Evolutionary conservation across 2,888 invertebrate species (phyloP), one percentile per base, ranked within the genome.

Genomic region (Calliopum simillimum): DNA sequence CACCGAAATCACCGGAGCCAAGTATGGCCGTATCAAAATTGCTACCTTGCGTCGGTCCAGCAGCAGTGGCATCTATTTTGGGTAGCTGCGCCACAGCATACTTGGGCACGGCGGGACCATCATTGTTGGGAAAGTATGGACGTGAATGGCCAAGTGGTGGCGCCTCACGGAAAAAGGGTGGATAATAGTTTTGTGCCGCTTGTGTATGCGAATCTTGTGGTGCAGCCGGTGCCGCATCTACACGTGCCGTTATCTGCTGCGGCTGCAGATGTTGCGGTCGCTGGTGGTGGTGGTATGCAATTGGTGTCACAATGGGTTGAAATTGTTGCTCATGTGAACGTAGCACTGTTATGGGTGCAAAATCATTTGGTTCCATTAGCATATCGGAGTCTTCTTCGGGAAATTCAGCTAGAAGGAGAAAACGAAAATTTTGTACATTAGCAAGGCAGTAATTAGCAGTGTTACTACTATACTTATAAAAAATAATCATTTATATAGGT

Each of bases 1-100:
- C 94, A 0, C 94, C 94, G 79, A 95, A 95, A 84, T 95, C 95
- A 1, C 95, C 95, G 1, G 94, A 94, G 6, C 95, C 92, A 5
- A 95, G 86, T 14, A 94, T 88, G 56, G 91, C 89, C 23, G 90
- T 88, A 76, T 90, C 89, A 2, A 84, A 85, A 41, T 89, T 88
- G 58, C 88, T n/a, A n/a, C 88, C 6, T 61, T 68, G 68, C 73
- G 73, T 4, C 19, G 64, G 33, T 14, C 47, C 65, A 3, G 84
- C 65, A 3, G 84, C 85, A 64, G 87, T 87, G 66, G 83, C 84
- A 70, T 47, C 69, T 33, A 73, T 19, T 82, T 77, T 87, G 85
- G 72, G 87, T 84, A 74, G 86, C n/a, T n/a, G n/a, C 83, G 77
- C 76, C 84, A 88, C 12, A 85, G 84, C 43, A 86, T 87, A 77